Evolutionary conservation across 1,140 invertebrate species (phyloP).

Genomic region (Drosophila aff.): DNA sequence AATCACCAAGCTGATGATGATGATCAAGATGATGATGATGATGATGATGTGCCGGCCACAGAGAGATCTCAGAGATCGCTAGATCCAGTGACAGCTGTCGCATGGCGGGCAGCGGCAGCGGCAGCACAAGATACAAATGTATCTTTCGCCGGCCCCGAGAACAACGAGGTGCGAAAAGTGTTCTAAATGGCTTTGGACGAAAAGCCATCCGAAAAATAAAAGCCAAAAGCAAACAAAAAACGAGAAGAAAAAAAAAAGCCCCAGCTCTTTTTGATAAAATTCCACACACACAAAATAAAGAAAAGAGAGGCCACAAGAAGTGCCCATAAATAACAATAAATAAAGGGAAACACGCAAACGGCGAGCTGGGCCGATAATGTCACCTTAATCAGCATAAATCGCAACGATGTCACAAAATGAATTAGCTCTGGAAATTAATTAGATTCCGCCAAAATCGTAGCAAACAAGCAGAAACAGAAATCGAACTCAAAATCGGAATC

Average conservation of each 20-base stretch:
- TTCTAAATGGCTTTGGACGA: constrained; percentile 67
- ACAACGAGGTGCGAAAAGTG: constrained; percentile 74
- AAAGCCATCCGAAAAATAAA: constrained; percentile 28
- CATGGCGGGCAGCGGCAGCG: constrained; percentile 44
- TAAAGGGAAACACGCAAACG: constrained; percentile 50
- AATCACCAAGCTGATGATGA: constrained; percentile 64
- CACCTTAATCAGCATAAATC: constrained; percentile 77
- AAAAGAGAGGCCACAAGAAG: constrained; percentile 11
- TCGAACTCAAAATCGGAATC: background rate
- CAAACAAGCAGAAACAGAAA: constrained; percentile 1
- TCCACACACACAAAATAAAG: constrained; percentile 32
- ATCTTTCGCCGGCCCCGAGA: constrained; percentile 36
- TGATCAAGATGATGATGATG: constrained; percentile 24
- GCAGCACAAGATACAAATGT: constrained; percentile 20
- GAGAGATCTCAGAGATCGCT: constrained; percentile 14
- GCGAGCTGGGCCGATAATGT: constrained; percentile 60
- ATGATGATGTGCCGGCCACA: constrained; percentile 17
- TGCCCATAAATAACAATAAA: constrained; percentile 75
- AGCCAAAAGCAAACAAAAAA: constrained; percentile 30
- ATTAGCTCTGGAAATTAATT: constrained; percentile 79
- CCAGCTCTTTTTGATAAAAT: constrained; percentile 64
- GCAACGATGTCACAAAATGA: constrained; percentile 74
- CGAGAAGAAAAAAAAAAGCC: background rate
- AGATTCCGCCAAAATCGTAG: constrained; percentile 56
- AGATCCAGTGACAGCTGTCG: constrained; percentile 70